A percentile compares a stretch with the other conserved stretches of the same genome.
Conservation (phyloP, 1,140 invertebrate genomes). For the Drosophila tsacasi region DNA sequence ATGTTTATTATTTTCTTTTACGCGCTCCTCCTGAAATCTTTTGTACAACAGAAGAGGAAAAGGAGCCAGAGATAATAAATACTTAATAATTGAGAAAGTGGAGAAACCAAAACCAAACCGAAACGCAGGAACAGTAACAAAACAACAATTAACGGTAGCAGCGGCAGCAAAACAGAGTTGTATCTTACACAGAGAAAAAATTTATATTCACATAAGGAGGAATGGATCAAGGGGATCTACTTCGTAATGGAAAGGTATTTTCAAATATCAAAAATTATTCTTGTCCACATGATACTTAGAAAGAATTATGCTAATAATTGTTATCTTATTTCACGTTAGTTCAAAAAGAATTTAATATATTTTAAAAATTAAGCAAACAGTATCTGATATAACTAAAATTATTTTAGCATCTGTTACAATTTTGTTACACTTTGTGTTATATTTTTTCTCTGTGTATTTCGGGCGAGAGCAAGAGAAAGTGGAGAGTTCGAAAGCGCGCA, state of each 20-base stretch:
- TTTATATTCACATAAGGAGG: conserved; percentile 1
- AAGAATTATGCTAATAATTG: not conserved
- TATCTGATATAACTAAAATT: too few species aligned
- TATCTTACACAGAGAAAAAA: conserved; percentile 38
- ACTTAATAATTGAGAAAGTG: conserved; percentile 12
- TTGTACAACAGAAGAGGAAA: conserved; percentile 65
- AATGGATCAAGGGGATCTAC: not conserved
- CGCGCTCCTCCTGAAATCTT: conserved; percentile 63
- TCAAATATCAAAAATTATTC: not conserved
- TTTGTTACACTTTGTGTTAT: too few species aligned
- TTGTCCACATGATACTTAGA: too few species aligned
- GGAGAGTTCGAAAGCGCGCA: conserved; percentile 64
- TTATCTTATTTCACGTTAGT: too few species aligned
- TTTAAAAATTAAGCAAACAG: too few species aligned
- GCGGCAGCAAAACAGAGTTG: conserved; percentile 25
- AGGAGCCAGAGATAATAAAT: conserved; percentile 24
- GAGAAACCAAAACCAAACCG: conserved; percentile 44
- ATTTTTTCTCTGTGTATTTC: conserved; percentile 35
- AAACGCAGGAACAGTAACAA: conserved; percentile 39
- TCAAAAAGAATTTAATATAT: too few species aligned
- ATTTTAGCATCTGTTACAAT: too few species aligned
- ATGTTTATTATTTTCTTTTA: conserved; percentile 10
- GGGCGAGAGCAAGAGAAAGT: conserved; percentile 29
- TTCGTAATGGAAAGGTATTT: not conserved
- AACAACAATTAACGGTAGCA: conserved; percentile 36